Conservation (phyloP, 2,888 invertebrate genomes). For the Heliconius charithonia region DNA sequence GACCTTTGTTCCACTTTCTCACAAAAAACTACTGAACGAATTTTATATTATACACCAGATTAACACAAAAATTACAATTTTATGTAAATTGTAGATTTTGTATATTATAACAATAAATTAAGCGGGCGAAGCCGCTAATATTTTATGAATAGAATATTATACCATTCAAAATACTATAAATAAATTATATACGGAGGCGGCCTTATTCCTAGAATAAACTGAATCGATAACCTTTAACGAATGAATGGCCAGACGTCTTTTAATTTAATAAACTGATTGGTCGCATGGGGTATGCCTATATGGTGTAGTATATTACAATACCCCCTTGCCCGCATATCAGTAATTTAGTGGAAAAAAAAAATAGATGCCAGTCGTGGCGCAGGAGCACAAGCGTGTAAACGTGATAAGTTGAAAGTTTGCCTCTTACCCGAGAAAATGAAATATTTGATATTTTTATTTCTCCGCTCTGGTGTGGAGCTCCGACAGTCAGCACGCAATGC, state of each 20-base stretch:
- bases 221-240: slow-evolving; percentile 49
- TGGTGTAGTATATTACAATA: neutral
- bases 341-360: neutral
- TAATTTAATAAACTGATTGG: slow-evolving; percentile 25
- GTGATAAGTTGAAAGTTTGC: too few relatives aligned
- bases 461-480: too few relatives aligned
- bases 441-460: too few relatives aligned
- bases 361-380: too few relatives aligned
- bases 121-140: neutral
- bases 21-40: too few relatives aligned
- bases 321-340: neutral
- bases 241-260: slow-evolving; percentile 24
- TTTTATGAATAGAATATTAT: slow-evolving; percentile 4
- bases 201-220: slow-evolving; percentile 53
- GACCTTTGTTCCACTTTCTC: too few relatives aligned
- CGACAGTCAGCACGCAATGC: too few relatives aligned
- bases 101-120: neutral
- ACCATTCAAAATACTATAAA: slow-evolving; percentile 15
- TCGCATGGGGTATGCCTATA: neutral
- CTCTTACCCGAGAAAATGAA: too few relatives aligned
- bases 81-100: too few relatives aligned
- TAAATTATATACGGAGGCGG: slow-evolving; percentile 28
- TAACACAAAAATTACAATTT: too few relatives aligned
- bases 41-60: too few relatives aligned
- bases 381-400: too few relatives aligned